Evolutionary conservation across 2,888 invertebrate species (phyloP).

Genomic region (Hypomecis punctinalis): DNA sequence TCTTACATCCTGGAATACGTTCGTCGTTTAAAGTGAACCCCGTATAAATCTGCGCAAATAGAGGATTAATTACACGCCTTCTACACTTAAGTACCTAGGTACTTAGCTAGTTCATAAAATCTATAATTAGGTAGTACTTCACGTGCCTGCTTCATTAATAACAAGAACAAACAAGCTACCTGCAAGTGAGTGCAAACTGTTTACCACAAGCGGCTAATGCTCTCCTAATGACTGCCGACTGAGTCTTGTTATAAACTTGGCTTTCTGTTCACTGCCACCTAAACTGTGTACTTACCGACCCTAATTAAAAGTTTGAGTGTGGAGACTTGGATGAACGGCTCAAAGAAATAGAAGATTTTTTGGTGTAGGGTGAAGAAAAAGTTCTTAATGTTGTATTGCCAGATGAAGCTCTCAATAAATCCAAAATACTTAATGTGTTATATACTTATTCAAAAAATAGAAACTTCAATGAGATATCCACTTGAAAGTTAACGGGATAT

Average conservation of each 20-base stretch:
- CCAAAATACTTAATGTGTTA: no score
- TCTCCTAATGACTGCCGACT: conserved; percentile 21
- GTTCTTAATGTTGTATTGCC: no score
- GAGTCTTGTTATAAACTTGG: conserved; percentile 26
- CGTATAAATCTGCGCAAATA: no score
- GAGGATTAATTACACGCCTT: no score
- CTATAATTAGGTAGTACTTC: not conserved
- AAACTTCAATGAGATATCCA: no score
- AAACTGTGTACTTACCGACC: conserved; percentile 12
- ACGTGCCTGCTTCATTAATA: conserved; percentile 19
- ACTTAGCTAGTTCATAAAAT: no score
- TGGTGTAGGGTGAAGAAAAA: not conserved
- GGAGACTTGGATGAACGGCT: not conserved
- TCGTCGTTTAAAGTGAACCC: no score
- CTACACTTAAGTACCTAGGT: no score
- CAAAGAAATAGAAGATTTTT: conserved; percentile 6
- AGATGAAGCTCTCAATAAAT: no score
- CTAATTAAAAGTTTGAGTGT: conserved; percentile 25
- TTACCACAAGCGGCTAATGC: conserved; percentile 19
- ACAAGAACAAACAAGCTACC: conserved; percentile 16
- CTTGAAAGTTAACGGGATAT: no score
- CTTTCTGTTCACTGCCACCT: conserved; percentile 4
- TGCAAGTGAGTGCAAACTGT: conserved; percentile 23
- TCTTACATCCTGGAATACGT: no score
- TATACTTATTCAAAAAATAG: no score